phyloP scores from a whole-genome alignment of 2,797 vertebrate genomes.

The Scolopax rusticola region DNA sequence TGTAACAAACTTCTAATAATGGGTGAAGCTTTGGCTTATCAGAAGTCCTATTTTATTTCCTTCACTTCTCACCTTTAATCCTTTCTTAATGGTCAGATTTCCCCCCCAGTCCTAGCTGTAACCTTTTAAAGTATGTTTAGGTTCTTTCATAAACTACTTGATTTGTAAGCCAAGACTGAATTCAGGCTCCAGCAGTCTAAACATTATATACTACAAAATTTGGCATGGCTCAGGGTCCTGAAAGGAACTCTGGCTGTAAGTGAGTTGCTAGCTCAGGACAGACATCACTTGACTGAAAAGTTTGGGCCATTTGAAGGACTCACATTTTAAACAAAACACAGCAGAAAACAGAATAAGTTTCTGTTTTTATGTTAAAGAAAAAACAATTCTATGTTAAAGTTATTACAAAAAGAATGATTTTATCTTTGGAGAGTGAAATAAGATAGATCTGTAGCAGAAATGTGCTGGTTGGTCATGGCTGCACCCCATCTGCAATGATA shows the following conservation, averaged over 20 bases:
- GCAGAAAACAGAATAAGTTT: background rate
- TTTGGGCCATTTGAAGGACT: background rate
- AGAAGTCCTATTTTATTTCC: background rate
- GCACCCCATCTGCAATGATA: background rate
- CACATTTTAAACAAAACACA: background rate
- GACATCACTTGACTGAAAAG: background rate
- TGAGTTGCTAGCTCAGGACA: background rate
- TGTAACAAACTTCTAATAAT: background rate
- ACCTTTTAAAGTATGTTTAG: background rate
- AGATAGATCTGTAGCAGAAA: background rate
- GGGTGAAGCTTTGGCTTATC: background rate
- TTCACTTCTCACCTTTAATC: background rate
- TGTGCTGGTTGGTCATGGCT: background rate
- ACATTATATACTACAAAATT: background rate
- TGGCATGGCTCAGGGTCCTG: background rate
- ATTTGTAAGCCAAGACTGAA: background rate
- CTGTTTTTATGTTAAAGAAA: no score
- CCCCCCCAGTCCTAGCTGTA: background rate
- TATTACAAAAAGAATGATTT: background rate
- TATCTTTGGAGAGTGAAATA: background rate
- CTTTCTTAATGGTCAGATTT: background rate
- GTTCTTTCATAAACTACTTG: background rate
- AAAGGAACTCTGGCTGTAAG: background rate
- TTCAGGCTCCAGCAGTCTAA: background rate
- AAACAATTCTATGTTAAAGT: background rate